A percentile compares a stretch with the other conserved stretches of the same genome.
Conservation (phyloP, 2,888 invertebrate genomes). For the Drosophila mulleri region DNA sequence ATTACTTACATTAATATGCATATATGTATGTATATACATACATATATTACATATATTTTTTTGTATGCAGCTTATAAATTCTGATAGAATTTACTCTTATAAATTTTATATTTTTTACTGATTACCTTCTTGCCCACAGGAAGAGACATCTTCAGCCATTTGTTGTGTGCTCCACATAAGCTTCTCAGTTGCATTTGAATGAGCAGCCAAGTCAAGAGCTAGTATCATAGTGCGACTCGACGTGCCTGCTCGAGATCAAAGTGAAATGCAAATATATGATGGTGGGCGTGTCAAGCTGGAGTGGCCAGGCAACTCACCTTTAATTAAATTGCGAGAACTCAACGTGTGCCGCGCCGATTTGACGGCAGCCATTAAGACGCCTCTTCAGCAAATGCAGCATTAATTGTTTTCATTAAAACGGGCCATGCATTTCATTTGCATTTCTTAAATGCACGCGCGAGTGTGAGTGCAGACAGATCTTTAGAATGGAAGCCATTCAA, state of each 20-base stretch:
- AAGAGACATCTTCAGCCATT: no score
- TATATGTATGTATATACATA: no score
- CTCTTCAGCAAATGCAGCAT: conserved; percentile 77
- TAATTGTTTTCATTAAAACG: conserved; percentile 80
- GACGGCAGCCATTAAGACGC: conserved; percentile 71
- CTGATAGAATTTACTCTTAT: no score
- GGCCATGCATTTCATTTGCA: conserved; percentile 62
- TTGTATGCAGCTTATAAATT: no score
- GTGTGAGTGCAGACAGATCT: neutral
- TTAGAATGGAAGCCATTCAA: neutral
- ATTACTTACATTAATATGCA: neutral
- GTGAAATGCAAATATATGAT: conserved; percentile 74
- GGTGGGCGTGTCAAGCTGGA: conserved; percentile 30
- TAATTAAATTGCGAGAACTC: conserved; percentile 72
- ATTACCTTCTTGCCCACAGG: neutral
- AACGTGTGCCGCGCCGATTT: conserved; percentile 17
- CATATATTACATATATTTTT: no score
- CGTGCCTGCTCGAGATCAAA: conserved; percentile 69
- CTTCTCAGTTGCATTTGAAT: conserved; percentile 60
- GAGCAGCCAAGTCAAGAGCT: conserved; percentile 40
- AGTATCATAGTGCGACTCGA: conserved; percentile 14
- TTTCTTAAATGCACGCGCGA: conserved; percentile 37
- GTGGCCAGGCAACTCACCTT: conserved; percentile 62
- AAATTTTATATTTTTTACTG: no score
- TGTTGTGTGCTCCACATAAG: neutral